These are phyloP conservation scores for Phocoena phocoena DNA, from an alignment of 2,113 vertebrate species.

Conservation along the genomic window DNA sequence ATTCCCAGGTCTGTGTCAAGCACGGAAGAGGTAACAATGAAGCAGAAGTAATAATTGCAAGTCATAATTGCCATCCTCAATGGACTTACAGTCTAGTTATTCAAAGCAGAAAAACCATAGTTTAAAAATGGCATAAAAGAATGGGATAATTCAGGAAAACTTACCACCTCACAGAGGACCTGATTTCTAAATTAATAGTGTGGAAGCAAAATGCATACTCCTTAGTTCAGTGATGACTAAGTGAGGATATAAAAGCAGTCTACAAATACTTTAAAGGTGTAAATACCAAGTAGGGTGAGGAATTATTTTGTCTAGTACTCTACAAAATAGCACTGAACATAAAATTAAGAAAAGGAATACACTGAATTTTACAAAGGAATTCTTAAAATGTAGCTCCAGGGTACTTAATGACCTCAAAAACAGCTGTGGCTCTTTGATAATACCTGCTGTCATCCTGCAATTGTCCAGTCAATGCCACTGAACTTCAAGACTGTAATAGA, in stretches of 20 bases:
- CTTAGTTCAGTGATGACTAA: slow-evolving; percentile 53
- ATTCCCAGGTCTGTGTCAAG: neutral
- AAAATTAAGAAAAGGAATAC: slow-evolving; percentile 52
- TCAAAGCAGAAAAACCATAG: neutral
- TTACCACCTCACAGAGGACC: neutral
- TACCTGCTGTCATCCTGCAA: neutral
- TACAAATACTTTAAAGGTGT: slow-evolving; percentile 70
- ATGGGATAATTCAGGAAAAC: neutral
- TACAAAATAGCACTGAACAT: slow-evolving; percentile 54
- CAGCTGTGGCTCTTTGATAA: slow-evolving; percentile 24
- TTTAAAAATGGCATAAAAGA: slow-evolving; percentile 4
- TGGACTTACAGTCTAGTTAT: neutral
- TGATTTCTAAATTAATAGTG: slow-evolving; percentile 48
- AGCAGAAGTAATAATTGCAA: neutral
- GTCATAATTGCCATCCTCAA: neutral
- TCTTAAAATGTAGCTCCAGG: slow-evolving; percentile 26
- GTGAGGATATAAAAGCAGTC: slow-evolving; percentile 12
- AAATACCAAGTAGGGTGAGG: slow-evolving; percentile 58
- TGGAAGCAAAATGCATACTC: neutral
- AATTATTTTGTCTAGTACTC: slow-evolving; percentile 68
- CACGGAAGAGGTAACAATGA: neutral
- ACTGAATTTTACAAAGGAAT: slow-evolving; percentile 29
- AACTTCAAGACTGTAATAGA: neutral
- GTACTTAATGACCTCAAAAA: slow-evolving; percentile 19
- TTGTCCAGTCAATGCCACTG: neutral